Evolutionary conservation across 1,140 invertebrate genomes (phyloP).

Genomic region (Coelopa frigida): DNA sequence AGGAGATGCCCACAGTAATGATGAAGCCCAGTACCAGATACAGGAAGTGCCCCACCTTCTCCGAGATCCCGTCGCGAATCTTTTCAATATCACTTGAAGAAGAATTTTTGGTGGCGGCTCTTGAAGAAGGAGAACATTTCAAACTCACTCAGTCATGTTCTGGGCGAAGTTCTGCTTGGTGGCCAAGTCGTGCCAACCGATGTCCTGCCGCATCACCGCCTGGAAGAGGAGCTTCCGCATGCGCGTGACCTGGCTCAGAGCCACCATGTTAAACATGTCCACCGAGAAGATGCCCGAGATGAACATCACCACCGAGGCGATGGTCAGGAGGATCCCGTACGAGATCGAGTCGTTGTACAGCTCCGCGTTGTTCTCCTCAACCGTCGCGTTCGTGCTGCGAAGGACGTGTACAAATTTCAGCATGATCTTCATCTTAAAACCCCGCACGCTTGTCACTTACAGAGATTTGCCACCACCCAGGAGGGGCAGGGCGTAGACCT

Average conservation of each 20-base stretch:
- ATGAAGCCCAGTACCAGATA: slow-evolving; percentile 59
- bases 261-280: slow-evolving; percentile 58
- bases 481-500: slow-evolving; percentile 40
- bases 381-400: slow-evolving; percentile 48
- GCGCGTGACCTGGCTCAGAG: slow-evolving; percentile 59
- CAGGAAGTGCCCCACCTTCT: slow-evolving; percentile 71
- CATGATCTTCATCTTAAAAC: neutral
- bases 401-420: neutral
- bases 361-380: slow-evolving; percentile 50
- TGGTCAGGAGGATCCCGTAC: slow-evolving; percentile 54
- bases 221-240: slow-evolving; percentile 64
- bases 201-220: slow-evolving; percentile 77
- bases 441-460: slow-evolving; percentile 46
- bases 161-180: slow-evolving; percentile 82
- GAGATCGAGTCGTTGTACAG: slow-evolving; percentile 59
- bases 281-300: slow-evolving; percentile 58
- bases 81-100: slow-evolving; percentile 70
- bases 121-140: neutral
- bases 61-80: slow-evolving; percentile 75
- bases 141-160: slow-evolving; percentile 69
- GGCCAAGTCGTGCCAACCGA: slow-evolving; percentile 80
- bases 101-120: neutral
- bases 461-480: slow-evolving; percentile 49
- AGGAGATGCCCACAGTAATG: slow-evolving; percentile 57
- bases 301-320: slow-evolving; percentile 56